Evolutionary conservation across 2,888 invertebrate genomes (phyloP), one percentile per base, ranked within the genome.

Genomic region (Eristalis arbustorum): DNA sequence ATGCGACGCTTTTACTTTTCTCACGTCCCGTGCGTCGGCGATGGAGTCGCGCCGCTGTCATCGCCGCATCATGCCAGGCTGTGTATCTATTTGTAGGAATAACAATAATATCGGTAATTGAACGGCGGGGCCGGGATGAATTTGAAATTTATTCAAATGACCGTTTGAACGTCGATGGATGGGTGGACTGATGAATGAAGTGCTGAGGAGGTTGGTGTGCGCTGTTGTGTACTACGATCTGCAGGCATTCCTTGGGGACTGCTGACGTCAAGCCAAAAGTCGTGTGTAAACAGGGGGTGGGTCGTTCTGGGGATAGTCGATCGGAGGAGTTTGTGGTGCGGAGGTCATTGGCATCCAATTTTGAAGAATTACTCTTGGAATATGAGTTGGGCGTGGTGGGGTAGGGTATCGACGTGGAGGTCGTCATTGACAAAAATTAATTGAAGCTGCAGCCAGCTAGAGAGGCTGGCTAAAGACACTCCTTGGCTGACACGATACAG

Each of bases 121-220:
- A 28, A 28, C 42, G 72, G 42, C 23, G 40, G 13, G 14, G 42
- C 62, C n/a, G 25, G 49, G 49, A 49, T 72, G 72, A 72, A 72
- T 72, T 72, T 18, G 18, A 72, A 62, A 71, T 59, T 71, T 71
- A 71, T 62, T 42, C 61, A 71, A 62, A 62, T 62, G 62, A 13
- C 61, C 59, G 28, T 57, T 71, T 71, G 59, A 28, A 25, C 69
- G 49, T 18, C 5, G 49, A 18, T 18, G 18, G 18, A 6, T 6
- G n/a, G 1, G n/a, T 49, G 49, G n/a, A 4, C 49, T 49, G 49
- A 49, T 49, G 49, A 49, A 49, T 49, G 18, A 8, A 37, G 34
- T 34, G 34, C 34, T 11, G 1, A 11, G n/a, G 49, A 49, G 8
- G 49, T 8, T 49, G 18, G 18, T n/a, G 49, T 14, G 42, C 1